Conservation (phyloP, 2,888 invertebrate species). For the Metalampra italica region DNA sequence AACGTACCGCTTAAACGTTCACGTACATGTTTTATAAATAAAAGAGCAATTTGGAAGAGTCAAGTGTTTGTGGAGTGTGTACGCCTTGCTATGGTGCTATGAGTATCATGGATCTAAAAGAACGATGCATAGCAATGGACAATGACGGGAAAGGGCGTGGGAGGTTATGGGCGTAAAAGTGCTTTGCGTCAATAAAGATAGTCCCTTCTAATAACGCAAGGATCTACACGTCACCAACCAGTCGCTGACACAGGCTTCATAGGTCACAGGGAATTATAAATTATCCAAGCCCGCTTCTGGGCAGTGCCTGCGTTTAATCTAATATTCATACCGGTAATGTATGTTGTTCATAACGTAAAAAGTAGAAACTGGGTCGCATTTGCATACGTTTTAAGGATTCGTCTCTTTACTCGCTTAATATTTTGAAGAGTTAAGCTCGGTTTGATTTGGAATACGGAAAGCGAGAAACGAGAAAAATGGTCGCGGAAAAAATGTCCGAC, state of each 20-base stretch:
- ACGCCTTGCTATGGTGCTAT: too few species aligned
- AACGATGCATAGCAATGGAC: too few species aligned
- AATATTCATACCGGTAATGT: slow-evolving; percentile 41
- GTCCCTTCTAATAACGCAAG: background rate
- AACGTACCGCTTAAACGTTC: slow-evolving; percentile 27
- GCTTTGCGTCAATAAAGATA: too few species aligned
- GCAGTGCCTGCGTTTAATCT: slow-evolving; percentile 38
- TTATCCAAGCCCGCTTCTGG: slow-evolving; percentile 32
- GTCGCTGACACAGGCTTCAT: background rate
- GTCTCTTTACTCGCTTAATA: background rate
- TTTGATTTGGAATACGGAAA: background rate
- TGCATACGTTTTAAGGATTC: slow-evolving; percentile 21
- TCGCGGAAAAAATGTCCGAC: background rate
- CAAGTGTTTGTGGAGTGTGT: too few species aligned
- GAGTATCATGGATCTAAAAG: too few species aligned
- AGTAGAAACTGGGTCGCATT: slow-evolving; percentile 42
- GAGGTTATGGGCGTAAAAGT: too few species aligned
- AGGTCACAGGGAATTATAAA: slow-evolving; percentile 56
- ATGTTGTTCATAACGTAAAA: slow-evolving; percentile 33
- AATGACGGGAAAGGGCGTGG: too few species aligned
- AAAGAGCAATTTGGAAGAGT: slow-evolving; percentile 1
- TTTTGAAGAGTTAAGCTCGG: background rate
- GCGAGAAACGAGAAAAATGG: background rate
- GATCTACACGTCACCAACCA: slow-evolving; percentile 1
- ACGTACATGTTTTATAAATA: slow-evolving; percentile 21